A percentile compares a stretch with the other conserved stretches of the same genome.
phyloP scores from a whole-genome alignment of 2,888 invertebrate genomes.

The Achlya flavicornis region DNA sequence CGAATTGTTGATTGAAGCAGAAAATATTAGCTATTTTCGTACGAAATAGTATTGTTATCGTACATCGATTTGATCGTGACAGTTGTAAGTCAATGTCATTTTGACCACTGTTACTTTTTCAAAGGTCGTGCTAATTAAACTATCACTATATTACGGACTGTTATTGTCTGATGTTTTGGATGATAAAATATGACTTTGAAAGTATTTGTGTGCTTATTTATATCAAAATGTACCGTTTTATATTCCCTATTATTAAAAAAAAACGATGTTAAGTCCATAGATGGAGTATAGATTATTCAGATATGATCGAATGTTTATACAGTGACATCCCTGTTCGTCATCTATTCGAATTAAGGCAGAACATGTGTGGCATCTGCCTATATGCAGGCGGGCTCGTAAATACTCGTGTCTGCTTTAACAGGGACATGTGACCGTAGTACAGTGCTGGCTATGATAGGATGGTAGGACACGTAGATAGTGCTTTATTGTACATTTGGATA shows the following conservation, averaged over 20 bases:
- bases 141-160: constrained; percentile 3
- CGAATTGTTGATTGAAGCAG: constrained; percentile 5
- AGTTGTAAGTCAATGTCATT: constrained; percentile 41
- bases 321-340: constrained; percentile 66
- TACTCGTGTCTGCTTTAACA: constrained; percentile 75
- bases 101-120: constrained; percentile 13
- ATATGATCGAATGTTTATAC: too few relatives aligned
- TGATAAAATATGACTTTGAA: constrained; percentile 18
- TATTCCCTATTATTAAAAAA: too few relatives aligned
- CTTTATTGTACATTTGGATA: constrained; percentile 49
- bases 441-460: constrained; percentile 46
- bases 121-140: constrained; percentile 25
- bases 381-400: constrained; percentile 74
- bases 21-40: background rate
- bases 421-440: constrained; percentile 60
- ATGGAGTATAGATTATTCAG: too few relatives aligned
- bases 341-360: constrained; percentile 81
- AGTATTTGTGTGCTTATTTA: background rate
- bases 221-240: too few relatives aligned
- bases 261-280: too few relatives aligned
- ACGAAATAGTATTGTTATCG: background rate
- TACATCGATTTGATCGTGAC: constrained; percentile 23
- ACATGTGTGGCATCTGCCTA: constrained; percentile 82
- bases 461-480: constrained; percentile 58
- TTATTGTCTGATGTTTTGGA: constrained; percentile 17